Evolutionary conservation across 2,888 invertebrate genomes (phyloP), one percentile per base, ranked within the genome.

Genomic region (Drosophila flavopinicola): DNA sequence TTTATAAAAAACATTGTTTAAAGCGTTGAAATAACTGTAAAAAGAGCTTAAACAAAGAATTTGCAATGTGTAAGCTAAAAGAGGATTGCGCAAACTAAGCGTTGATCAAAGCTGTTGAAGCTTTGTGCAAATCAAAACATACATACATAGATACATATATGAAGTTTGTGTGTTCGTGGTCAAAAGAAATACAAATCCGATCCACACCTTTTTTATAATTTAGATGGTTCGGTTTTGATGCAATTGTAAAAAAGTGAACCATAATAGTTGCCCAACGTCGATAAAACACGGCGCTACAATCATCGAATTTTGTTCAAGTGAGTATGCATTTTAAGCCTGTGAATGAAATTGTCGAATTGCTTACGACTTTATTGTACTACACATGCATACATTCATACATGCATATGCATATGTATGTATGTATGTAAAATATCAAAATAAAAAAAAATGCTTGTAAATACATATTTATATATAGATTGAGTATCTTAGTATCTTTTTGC

Each of bases 131-230:
- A 60, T 57, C 67, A 68, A 61, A 73, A 65, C 68, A 73, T 60
- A 61, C 45, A 61, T 69, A 68, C 69, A 58, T 57, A 51, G 38
- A 56, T 44, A 41, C 25, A 67, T 58, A 52, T 51, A 24, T 44
- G 29, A 41, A 66, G 61, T 44, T 76, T 58, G 66, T 66, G 68
- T 60, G 54, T 67, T 75, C 77, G 75, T 77, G 67, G 73, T 75
- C 57, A 60, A 64, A 75, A 64, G 73, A 64, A 65, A 72, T 63
- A 71, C 60, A 75, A 75, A 47, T 66, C 44, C 45, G 59, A 63
- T 76, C 54, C 64, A 66, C 66, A 66, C 72, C 63, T 61, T 54
- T 64, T 60, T 54, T 47, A 15, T 35, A 68, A 47, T 41, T 44
- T 47, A 13, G 23, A 69, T 54, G 39, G 37, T 56, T 49, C 39